Evolutionary conservation across 2,888 invertebrate species (phyloP).

Genomic region (Panzeria rudis): DNA sequence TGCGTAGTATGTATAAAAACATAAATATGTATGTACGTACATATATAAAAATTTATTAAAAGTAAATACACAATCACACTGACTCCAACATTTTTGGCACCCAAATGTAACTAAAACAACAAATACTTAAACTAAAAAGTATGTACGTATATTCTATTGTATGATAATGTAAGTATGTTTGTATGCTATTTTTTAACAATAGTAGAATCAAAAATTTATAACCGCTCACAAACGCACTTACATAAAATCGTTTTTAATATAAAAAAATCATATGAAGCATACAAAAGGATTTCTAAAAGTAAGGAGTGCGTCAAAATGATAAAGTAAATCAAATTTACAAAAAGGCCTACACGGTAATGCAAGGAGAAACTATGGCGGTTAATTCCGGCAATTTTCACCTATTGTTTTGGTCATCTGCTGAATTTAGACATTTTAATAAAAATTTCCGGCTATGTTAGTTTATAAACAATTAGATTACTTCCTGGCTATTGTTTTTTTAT

Average conservation of each 20-base stretch:
- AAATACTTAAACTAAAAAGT: slow-evolving; percentile 4
- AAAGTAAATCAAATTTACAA: not conserved
- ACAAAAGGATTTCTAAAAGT: not conserved
- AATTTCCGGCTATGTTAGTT: no score
- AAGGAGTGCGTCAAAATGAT: not conserved
- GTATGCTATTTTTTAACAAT: slow-evolving; percentile 33
- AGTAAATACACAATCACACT: slow-evolving; percentile 15
- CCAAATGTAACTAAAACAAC: slow-evolving; percentile 24
- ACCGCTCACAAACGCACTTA: not conserved
- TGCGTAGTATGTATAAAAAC: slow-evolving; percentile 45
- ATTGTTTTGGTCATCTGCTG: no score
- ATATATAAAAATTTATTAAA: slow-evolving; percentile 24
- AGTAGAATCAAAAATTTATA: slow-evolving; percentile 37
- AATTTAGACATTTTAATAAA: no score
- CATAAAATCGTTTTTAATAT: not conserved
- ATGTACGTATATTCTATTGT: not conserved
- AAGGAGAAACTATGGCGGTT: no score
- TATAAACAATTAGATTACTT: no score
- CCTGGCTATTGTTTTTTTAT: no score
- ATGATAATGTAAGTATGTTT: not conserved
- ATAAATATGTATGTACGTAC: slow-evolving; percentile 3
- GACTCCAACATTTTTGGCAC: slow-evolving; percentile 15
- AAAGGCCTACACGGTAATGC: no score
- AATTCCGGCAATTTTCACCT: no score
- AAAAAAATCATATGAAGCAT: slow-evolving; percentile 28